A percentile compares a stretch with the other conserved stretches of the same genome.
These are phyloP conservation scores for Megalops cyprinoides DNA, from an alignment of 2,797 vertebrate species.

Conservation along the genomic window DNA sequence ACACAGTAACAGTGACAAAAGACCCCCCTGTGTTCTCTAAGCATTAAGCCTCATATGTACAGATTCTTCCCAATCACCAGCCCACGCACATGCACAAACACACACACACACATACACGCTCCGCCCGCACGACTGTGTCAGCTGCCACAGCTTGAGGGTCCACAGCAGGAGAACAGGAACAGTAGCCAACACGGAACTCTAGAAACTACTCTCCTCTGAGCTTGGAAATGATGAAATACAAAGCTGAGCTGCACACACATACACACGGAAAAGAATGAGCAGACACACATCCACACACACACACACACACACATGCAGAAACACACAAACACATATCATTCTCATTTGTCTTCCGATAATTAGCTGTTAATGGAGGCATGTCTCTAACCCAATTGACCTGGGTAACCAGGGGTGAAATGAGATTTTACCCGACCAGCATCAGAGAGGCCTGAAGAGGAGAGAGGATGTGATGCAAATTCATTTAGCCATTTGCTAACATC, in stretches of 20 bases:
- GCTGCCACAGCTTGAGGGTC: not conserved
- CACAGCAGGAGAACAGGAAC: not conserved
- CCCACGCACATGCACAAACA: not conserved
- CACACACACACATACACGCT: not conserved
- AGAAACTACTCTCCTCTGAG: not conserved
- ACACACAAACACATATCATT: conserved; percentile 18
- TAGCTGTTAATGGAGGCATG: not conserved
- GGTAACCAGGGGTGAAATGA: conserved; percentile 9
- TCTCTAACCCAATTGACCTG: not conserved
- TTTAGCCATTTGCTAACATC: not conserved
- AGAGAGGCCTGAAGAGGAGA: not conserved
- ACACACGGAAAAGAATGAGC: not conserved
- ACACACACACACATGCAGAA: not conserved
- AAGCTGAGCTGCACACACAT: not conserved
- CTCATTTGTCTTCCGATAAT: not conserved
- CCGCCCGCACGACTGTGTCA: not conserved
- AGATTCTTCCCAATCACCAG: not conserved
- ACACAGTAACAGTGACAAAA: too few species aligned
- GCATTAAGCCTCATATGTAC: not conserved
- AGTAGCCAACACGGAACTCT: not conserved
- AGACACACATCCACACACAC: not conserved
- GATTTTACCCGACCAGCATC: not conserved
- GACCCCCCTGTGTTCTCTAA: not conserved
- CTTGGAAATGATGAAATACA: conserved; percentile 2
- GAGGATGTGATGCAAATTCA: not conserved